A percentile compares a stretch with the other conserved stretches of the same genome.
phyloP scores from a whole-genome alignment of 2,888 invertebrate species.

The Omphaloscelis lunosa region DNA sequence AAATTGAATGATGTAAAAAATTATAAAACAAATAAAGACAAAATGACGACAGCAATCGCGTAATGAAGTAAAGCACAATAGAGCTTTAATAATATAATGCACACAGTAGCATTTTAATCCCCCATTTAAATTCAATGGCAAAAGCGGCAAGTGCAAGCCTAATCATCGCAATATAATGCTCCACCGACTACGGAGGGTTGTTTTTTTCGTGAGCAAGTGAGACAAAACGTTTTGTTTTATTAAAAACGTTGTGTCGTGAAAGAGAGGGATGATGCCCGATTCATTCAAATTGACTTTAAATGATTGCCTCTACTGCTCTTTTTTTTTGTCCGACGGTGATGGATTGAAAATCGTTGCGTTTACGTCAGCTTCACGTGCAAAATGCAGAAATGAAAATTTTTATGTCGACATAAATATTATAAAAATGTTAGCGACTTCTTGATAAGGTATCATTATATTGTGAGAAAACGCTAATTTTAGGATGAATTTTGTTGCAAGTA shows the following conservation, averaged over 20 bases:
- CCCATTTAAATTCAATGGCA: slow-evolving; percentile 90
- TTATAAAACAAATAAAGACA: slow-evolving; percentile 71
- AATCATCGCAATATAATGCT: slow-evolving; percentile 91
- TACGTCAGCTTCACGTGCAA: slow-evolving; percentile 71
- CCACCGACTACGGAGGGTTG: slow-evolving; percentile 82
- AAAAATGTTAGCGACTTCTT: not conserved
- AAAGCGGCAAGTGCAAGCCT: slow-evolving; percentile 87
- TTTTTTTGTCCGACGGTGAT: slow-evolving; percentile 88
- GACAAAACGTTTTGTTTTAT: slow-evolving; percentile 67
- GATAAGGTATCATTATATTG: not conserved
- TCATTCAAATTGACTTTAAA: slow-evolving; percentile 90
- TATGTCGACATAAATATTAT: slow-evolving; percentile 1
- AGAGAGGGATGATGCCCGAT: slow-evolving; percentile 75
- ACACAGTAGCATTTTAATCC: slow-evolving; percentile 87
- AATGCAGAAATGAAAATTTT: slow-evolving; percentile 27
- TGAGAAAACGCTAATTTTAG: not conserved
- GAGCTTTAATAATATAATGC: slow-evolving; percentile 88
- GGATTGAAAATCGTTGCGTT: slow-evolving; percentile 87
- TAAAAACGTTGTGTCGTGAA: slow-evolving; percentile 64
- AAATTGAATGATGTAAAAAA: slow-evolving; percentile 48
- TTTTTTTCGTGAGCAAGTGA: slow-evolving; percentile 80
- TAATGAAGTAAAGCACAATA: slow-evolving; percentile 88
- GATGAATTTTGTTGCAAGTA: no score
- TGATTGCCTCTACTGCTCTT: slow-evolving; percentile 85
- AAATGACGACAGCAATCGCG: slow-evolving; percentile 82